Evolutionary conservation across 2,113 vertebrate genomes (phyloP).

Genomic region (Pteropus alecto): DNA sequence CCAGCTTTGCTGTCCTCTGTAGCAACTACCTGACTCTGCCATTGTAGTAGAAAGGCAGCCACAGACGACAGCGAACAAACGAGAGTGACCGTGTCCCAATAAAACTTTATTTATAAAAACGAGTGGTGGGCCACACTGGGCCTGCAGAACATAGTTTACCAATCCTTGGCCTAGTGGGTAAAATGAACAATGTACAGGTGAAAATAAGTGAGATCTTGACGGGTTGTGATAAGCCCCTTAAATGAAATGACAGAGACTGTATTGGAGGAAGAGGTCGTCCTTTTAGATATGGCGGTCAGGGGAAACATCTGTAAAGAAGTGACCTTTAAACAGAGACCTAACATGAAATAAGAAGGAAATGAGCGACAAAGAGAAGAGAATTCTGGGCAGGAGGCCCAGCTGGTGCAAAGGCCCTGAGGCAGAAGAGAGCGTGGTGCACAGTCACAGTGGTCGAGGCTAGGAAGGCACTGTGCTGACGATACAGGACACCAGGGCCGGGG

Average conservation of each 20-base stretch:
- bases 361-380: not conserved
- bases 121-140: not conserved
- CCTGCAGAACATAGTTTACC: not conserved
- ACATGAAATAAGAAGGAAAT: not conserved
- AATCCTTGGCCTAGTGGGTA: not conserved
- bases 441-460: too few relatives aligned
- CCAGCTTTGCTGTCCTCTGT: too few relatives aligned
- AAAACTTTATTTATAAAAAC: not conserved
- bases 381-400: not conserved
- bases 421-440: not conserved
- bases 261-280: not conserved
- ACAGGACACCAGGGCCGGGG: not conserved
- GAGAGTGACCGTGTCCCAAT: not conserved
- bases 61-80: not conserved
- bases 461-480: fast-evolving
- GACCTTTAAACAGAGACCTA: not conserved
- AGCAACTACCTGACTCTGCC: too few relatives aligned
- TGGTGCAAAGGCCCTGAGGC: not conserved
- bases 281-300: not conserved
- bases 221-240: not conserved
- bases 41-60: too few relatives aligned
- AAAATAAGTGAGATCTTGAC: not conserved
- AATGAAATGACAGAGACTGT: not conserved
- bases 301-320: not conserved
- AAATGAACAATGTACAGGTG: not conserved